Conservation (phyloP, 1,140 invertebrate genomes). For the Orchestia grillus region DNA sequence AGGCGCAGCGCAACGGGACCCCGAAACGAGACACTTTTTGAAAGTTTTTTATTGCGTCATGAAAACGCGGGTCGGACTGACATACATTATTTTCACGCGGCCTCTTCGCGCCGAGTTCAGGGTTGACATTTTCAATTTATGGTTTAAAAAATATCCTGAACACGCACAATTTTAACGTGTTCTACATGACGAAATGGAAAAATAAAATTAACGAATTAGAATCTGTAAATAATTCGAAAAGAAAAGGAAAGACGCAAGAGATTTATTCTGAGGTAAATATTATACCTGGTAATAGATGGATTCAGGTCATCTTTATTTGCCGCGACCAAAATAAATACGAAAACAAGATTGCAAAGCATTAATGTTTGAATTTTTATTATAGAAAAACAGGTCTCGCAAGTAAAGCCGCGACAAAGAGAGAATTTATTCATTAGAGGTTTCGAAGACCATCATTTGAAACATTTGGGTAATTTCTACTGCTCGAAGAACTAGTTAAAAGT, state of each 20-base stretch:
- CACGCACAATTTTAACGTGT: neutral
- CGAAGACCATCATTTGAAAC: neutral
- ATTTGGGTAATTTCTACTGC: neutral
- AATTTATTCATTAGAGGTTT: neutral
- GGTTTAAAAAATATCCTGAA: neutral
- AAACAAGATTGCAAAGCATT: too few relatives aligned
- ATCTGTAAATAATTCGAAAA: too few relatives aligned
- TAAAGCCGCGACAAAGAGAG: neutral
- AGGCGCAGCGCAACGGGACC: neutral
- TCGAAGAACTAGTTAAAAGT: neutral
- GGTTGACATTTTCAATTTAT: neutral
- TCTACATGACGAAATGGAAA: neutral
- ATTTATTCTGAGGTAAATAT: too few relatives aligned
- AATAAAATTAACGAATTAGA: too few relatives aligned
- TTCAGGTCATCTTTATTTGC: too few relatives aligned
- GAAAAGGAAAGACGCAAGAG: too few relatives aligned
- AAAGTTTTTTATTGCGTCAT: neutral
- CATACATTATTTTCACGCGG: neutral
- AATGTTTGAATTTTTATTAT: too few relatives aligned
- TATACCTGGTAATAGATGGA: too few relatives aligned
- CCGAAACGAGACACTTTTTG: slow-evolving; percentile 15
- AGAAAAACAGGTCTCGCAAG: neutral
- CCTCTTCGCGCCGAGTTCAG: neutral
- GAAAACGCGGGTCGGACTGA: neutral
- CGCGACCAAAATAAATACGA: too few relatives aligned